Base-by-base conservation (phyloP, 2,888 invertebrate species). In the Unio pictorum region DNA sequence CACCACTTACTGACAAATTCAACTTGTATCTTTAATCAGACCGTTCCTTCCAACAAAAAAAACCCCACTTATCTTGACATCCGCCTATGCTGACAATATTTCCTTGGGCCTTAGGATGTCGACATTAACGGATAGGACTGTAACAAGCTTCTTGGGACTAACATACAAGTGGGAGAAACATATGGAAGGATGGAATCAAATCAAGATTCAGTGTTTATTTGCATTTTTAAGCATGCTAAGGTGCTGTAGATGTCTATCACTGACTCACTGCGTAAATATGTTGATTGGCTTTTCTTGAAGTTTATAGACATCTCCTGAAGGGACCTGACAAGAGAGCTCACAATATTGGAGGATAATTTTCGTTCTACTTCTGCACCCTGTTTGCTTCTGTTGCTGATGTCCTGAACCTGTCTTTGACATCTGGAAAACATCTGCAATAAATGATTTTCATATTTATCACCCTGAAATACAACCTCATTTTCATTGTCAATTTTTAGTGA, bases 301-400 rank as follows among this genome's bases (percentile, higher is more conserved):
- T 93, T 93, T 0, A 93, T 90, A 6, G 96, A 96, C 66, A 97
- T 90, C 71, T 98, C 96, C 90, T 98, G 97, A 7, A 99, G 91
- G 1, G 94, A 93, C n/a, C 95, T 92, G 0, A 96, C 95, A 61
- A 98, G 91, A 4, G 96, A 95, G 71, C 94, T 91, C 0, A 96
- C 94, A 2, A 97, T 97, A 90, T 97, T 98, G 61, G 87, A 84
- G 30, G 96, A 94, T 62, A 98, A 90, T 69, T 93, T 93, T 83
- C 94, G 94, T 88, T 97, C 97, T 67, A 93, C 93, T 84, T 66
- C 76, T 20, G 86, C 82, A 18, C 89, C 90, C 70, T 87, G 84
- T 34, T 81, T 75, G 68, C 86, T 86, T 30, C 81, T 78, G 11
- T 75, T 87, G 72, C 81, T 85, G 17, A 92, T 91, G 80, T 91